These are phyloP conservation scores for Rhingia rostrata DNA, from an alignment of 2,888 invertebrate species.

Conservation along the genomic window DNA sequence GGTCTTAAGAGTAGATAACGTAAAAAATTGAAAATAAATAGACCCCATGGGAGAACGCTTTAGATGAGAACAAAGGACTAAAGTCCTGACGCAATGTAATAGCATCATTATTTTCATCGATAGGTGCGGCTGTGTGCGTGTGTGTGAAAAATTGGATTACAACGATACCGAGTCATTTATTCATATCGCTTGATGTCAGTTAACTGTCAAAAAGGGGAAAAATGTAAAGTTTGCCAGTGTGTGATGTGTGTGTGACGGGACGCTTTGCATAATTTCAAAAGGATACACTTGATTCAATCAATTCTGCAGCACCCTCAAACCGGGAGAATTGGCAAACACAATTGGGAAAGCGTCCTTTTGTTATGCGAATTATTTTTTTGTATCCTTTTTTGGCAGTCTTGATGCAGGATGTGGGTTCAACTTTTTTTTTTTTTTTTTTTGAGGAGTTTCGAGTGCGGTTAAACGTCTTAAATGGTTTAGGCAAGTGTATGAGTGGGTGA, in stretches of 20 bases:
- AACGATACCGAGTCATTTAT: conserved; percentile 60
- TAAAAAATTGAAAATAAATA: conserved; percentile 63
- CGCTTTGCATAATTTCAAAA: conserved; percentile 73
- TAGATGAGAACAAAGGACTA: conserved; percentile 57
- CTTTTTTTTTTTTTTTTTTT: conserved; percentile 1
- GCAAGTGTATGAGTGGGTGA: not conserved
- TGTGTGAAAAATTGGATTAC: conserved; percentile 71
- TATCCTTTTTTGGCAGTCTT: conserved; percentile 37
- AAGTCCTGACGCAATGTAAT: conserved; percentile 30
- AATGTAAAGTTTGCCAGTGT: conserved; percentile 20
- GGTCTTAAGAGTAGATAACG: conserved; percentile 43
- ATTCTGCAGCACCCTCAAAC: conserved; percentile 44
- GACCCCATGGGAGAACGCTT: conserved; percentile 61
- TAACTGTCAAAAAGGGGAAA: conserved; percentile 68
- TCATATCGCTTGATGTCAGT: conserved; percentile 71
- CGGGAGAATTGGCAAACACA: conserved; percentile 59
- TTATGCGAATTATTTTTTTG: conserved; percentile 42
- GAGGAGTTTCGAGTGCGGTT: conserved; percentile 54
- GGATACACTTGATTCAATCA: conserved; percentile 74
- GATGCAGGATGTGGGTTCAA: conserved; percentile 4
- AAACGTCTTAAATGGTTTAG: conserved; percentile 50
- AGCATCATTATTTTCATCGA: conserved; percentile 49
- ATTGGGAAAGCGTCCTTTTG: conserved; percentile 55
- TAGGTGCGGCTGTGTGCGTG: conserved; percentile 19
- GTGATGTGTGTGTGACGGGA: conserved; percentile 57